Percentiles rank a stretch among this genome's conserved stretches.
Evolutionary conservation across 2,113 vertebrate genomes (phyloP).

Genomic region (Calidris pugnax): DNA sequence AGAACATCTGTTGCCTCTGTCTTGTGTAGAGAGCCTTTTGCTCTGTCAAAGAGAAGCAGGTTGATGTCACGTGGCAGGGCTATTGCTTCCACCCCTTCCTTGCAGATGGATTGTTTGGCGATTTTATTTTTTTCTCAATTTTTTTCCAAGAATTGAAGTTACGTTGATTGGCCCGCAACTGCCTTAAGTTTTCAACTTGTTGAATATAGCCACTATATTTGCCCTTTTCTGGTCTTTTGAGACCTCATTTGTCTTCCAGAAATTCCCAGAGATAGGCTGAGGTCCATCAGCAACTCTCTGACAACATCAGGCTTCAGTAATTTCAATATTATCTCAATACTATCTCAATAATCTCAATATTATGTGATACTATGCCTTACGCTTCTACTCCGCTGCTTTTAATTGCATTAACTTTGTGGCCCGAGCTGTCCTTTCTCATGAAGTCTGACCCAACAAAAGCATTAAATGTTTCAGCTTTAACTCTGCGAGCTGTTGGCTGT

Average conservation of each 20-base stretch:
- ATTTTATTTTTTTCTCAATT: background rate
- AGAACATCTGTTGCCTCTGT: background rate
- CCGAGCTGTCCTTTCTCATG: background rate
- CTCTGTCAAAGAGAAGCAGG: background rate
- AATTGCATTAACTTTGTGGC: background rate
- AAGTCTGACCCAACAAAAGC: background rate
- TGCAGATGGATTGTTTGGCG: background rate
- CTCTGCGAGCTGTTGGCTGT: background rate
- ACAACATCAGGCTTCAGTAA: background rate
- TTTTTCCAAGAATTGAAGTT: conserved; percentile 19
- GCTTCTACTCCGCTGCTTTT: background rate
- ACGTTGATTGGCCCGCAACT: background rate
- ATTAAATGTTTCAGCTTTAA: background rate
- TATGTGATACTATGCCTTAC: background rate
- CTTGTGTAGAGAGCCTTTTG: background rate
- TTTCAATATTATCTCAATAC: no score
- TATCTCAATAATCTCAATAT: no score
- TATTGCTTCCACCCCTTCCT: conserved; percentile 31
- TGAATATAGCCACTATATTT: background rate
- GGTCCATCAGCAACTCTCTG: background rate
- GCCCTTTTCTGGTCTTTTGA: background rate
- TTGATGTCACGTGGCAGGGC: background rate
- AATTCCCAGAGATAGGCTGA: background rate
- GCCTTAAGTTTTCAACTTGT: background rate
- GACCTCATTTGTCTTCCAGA: conserved; percentile 2